Conservation (phyloP, 2,797 vertebrate species). For the Tiaroga cobitis region DNA sequence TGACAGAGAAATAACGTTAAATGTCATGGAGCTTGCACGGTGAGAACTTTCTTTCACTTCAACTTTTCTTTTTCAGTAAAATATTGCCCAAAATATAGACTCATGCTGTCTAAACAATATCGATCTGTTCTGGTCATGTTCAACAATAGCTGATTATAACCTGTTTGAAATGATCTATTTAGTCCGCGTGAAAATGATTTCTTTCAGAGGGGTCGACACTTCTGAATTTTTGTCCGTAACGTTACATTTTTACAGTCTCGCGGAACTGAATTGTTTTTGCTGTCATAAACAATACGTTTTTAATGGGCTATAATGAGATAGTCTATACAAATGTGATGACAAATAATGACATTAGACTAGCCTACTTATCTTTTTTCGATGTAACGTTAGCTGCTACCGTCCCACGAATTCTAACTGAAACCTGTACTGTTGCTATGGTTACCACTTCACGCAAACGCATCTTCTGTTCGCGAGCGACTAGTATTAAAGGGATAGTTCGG, state of each 20-base stretch:
- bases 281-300: background rate
- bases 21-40: slow-evolving; percentile 36
- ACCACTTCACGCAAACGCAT: background rate
- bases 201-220: too few species aligned
- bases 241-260: background rate
- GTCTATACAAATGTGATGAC: background rate
- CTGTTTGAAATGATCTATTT: background rate
- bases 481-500: too few species aligned
- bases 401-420: background rate
- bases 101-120: background rate
- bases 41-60: slow-evolving; percentile 14
- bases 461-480: too few species aligned
- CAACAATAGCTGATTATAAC: background rate
- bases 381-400: too few species aligned
- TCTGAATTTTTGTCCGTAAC: too few species aligned
- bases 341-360: accelerated
- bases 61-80: background rate
- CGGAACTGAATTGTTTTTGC: background rate
- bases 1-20: background rate
- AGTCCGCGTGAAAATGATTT: background rate
- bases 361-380: background rate
- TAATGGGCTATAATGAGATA: background rate
- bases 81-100: background rate
- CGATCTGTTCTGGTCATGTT: background rate
- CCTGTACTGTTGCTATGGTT: background rate